A percentile compares a stretch with the other conserved stretches of the same genome.
Evolutionary conservation across 1,140 invertebrate genomes (phyloP).

Genomic region (Geopemphigus sp.): DNA sequence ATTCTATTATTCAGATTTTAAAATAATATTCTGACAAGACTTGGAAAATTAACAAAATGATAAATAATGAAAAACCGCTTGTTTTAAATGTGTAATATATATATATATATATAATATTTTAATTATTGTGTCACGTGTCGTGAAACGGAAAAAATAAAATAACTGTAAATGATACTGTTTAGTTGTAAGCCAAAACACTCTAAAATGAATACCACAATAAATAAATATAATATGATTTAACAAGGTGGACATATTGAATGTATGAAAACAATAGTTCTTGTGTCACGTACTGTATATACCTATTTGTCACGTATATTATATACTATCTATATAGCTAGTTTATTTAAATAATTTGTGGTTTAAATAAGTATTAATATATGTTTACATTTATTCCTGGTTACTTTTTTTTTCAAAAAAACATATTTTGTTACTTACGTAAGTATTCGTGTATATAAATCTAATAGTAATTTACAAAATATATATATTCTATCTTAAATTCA

Average conservation of each 20-base stretch:
- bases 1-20: too few relatives aligned
- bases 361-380: not conserved
- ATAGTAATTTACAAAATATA: too few relatives aligned
- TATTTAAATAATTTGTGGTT: slow-evolving; percentile 4
- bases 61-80: too few relatives aligned
- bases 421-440: too few relatives aligned
- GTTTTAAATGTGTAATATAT: too few relatives aligned
- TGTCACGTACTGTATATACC: not conserved
- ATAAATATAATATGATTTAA: not conserved
- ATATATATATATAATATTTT: not conserved
- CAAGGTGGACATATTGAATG: slow-evolving; percentile 12
- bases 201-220: slow-evolving; percentile 14
- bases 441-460: too few relatives aligned
- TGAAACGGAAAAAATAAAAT: not conserved
- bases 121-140: not conserved
- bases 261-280: slow-evolving; percentile 25
- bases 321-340: not conserved
- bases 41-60: too few relatives aligned
- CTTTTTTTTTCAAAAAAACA: not conserved
- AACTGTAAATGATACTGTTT: not conserved
- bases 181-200: not conserved
- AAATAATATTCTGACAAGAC: too few relatives aligned
- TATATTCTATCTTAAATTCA: too few relatives aligned
- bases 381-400: too few relatives aligned
- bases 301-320: not conserved